phyloP scores from a whole-genome alignment of 2,113 vertebrate species.

The Indri indri region DNA sequence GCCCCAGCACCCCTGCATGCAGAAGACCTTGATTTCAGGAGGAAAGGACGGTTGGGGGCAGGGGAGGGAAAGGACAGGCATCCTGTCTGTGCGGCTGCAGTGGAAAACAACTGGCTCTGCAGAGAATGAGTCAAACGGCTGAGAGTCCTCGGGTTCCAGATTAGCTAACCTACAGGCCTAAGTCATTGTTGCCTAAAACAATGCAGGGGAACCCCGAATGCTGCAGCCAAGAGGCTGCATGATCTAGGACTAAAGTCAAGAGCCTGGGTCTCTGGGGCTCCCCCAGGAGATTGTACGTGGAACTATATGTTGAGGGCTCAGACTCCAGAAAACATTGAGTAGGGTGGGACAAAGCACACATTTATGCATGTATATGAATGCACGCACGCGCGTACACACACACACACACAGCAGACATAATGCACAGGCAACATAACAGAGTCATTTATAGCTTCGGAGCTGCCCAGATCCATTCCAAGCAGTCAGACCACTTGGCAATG shows the following conservation, averaged over 20 bases:
- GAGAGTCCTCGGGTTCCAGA: not conserved
- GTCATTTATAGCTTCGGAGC: not conserved
- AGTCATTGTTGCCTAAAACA: not conserved
- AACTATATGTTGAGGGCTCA: not conserved
- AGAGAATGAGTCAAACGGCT: not conserved
- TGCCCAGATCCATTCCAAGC: not conserved
- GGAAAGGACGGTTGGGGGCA: not conserved
- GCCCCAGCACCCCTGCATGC: not conserved
- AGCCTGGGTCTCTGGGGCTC: not conserved
- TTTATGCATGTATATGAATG: fast-evolving
- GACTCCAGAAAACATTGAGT: not conserved
- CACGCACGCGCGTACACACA: fast-evolving
- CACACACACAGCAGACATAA: not conserved
- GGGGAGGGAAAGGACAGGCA: not conserved
- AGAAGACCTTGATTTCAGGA: not conserved
- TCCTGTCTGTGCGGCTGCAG: too few relatives aligned
- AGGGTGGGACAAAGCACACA: not conserved
- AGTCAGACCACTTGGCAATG: not conserved
- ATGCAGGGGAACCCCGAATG: not conserved
- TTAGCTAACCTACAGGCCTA: not conserved
- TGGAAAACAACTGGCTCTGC: not conserved
- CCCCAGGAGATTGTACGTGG: not conserved
- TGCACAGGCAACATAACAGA: not conserved
- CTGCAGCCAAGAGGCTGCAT: not conserved
- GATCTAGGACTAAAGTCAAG: not conserved